These are phyloP conservation scores for Lepidostoma basale DNA, from an alignment of 1,140 invertebrate species.

Conservation along the genomic window DNA sequence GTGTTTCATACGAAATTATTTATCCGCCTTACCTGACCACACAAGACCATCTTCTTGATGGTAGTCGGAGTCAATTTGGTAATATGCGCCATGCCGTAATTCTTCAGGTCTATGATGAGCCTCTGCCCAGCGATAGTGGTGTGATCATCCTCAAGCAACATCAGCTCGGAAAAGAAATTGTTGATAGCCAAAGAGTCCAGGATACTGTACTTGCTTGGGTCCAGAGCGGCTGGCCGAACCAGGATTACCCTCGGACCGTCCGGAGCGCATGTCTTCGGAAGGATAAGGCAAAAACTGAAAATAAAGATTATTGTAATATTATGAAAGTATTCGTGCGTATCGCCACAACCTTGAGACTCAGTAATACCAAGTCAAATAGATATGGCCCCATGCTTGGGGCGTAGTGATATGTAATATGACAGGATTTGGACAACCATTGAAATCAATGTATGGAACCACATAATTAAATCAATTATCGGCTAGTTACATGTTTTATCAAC, in stretches of 20 bases:
- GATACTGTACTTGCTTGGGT: constrained; percentile 52
- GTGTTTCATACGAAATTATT: no score
- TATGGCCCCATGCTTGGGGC: no score
- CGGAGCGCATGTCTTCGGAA: constrained; percentile 50
- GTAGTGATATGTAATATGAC: no score
- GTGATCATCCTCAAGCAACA: constrained; percentile 50
- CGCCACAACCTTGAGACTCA: no score
- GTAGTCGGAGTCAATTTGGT: constrained; percentile 57
- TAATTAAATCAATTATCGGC: no score
- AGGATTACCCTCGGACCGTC: constrained; percentile 59
- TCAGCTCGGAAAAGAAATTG: constrained; percentile 13
- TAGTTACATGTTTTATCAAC: no score
- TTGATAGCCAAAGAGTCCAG: constrained; percentile 53
- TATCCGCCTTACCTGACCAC: constrained; percentile 55
- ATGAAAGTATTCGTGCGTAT: no score
- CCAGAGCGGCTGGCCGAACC: constrained; percentile 53
- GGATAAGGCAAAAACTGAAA: neutral
- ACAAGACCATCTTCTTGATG: constrained; percentile 60
- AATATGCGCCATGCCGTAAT: constrained; percentile 53
- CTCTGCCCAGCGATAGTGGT: constrained; percentile 48
- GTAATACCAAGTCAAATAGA: no score
- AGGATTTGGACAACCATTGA: no score
- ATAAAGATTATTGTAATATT: no score
- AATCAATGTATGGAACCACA: no score
- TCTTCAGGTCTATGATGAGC: constrained; percentile 52